These are phyloP conservation scores for Tipula unca DNA, from an alignment of 2,888 invertebrate genomes.

Conservation along the genomic window DNA sequence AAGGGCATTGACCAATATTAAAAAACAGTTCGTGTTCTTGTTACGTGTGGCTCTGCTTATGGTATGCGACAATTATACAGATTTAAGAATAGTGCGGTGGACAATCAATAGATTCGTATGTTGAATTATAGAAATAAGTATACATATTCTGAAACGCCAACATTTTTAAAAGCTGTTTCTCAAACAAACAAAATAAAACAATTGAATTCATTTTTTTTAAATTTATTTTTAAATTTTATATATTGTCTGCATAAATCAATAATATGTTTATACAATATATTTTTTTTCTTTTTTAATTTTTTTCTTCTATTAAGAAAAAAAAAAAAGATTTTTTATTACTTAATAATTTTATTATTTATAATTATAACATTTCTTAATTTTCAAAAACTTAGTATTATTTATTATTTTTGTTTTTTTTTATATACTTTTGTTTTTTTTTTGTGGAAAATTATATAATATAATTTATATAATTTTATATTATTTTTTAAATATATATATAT, in stretches of 20 bases:
- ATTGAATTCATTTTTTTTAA: not conserved
- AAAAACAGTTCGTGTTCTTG: no score
- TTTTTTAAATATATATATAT: not conserved
- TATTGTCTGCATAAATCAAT: slow-evolving; percentile 19
- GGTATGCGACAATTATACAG: no score
- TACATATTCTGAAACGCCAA: no score
- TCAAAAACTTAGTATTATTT: not conserved
- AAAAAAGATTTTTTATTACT: not conserved
- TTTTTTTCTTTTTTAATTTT: slow-evolving; percentile 2
- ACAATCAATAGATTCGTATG: no score
- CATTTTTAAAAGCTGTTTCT: no score
- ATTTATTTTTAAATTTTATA: slow-evolving; percentile 1
- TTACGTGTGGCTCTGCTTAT: no score
- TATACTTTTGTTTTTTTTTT: not conserved
- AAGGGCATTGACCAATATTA: no score
- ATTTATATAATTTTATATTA: not conserved
- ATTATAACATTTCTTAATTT: not conserved
- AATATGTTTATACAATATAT: slow-evolving; percentile 17
- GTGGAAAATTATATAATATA: slow-evolving; percentile 3
- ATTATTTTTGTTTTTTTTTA: not conserved
- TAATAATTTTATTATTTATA: slow-evolving; percentile 8
- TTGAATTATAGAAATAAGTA: no score
- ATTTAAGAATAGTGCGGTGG: no score
- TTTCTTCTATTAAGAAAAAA: slow-evolving; percentile 16
- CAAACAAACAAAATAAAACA: not conserved